Percentiles rank a stretch among this genome's conserved stretches.
phyloP scores from a whole-genome alignment of 2,113 vertebrate genomes.

The Anguilla japonica region DNA sequence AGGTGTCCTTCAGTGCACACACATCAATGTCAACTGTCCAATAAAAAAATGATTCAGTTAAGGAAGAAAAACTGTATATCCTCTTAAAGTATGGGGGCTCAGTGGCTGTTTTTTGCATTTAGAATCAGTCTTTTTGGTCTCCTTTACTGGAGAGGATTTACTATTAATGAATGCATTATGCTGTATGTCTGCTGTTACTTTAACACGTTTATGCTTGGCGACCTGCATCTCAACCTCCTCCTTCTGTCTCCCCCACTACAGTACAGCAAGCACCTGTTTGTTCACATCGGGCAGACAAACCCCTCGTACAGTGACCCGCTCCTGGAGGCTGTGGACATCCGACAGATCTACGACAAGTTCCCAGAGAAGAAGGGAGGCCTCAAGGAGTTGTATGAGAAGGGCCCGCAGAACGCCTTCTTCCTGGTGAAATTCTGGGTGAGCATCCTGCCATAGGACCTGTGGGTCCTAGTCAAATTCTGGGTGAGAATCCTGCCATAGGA shows the following conservation, averaged over 20 bases:
- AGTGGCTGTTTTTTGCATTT: too few species aligned
- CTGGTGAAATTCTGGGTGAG: slow-evolving; percentile 95
- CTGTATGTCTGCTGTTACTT: background rate
- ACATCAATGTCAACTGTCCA: too few species aligned
- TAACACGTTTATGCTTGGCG: background rate
- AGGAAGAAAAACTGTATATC: too few species aligned
- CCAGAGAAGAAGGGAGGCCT: slow-evolving; percentile 93
- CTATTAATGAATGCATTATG: background rate
- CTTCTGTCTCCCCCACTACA: slow-evolving; percentile 59
- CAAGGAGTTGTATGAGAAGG: slow-evolving; percentile 93
- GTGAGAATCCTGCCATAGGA: too few species aligned
- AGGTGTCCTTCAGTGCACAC: too few species aligned
- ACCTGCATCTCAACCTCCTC: background rate
- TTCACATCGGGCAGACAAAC: slow-evolving; percentile 91
- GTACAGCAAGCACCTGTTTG: slow-evolving; percentile 95
- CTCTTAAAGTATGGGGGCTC: too few species aligned
- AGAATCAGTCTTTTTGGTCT: too few species aligned
- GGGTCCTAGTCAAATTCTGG: too few species aligned
- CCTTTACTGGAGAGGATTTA: background rate
- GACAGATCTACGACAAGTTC: slow-evolving; percentile 97
- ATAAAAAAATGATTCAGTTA: too few species aligned
- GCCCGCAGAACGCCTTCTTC: slow-evolving; percentile 90
- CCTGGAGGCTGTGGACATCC: slow-evolving; percentile 90
- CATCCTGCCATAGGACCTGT: background rate
- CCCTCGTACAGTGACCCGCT: slow-evolving; percentile 88